These are phyloP conservation scores for Channa argus DNA, from an alignment of 2,113 vertebrate genomes.

Conservation along the genomic window DNA sequence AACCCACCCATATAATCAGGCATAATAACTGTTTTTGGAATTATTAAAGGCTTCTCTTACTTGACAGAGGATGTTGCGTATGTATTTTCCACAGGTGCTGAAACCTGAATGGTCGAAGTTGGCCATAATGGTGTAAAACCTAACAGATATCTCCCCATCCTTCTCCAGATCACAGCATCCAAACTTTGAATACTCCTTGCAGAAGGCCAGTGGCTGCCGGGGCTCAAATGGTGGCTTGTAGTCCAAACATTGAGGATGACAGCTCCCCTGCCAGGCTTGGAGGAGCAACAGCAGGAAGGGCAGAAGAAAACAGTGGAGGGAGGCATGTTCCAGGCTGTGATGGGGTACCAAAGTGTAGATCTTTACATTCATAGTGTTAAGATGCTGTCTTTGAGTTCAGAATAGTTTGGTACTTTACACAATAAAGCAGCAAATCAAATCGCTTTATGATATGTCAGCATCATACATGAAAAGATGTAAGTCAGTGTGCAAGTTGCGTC, in stretches of 20 bases:
- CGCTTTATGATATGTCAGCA: conserved; percentile 4
- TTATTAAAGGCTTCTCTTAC: conserved; percentile 65
- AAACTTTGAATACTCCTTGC: conserved; percentile 84
- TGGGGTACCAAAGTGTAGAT: conserved; percentile 9
- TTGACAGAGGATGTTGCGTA: conserved; percentile 86
- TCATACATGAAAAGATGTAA: not conserved
- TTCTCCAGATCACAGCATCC: conserved; percentile 84
- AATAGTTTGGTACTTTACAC: not conserved
- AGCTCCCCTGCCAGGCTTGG: conserved; percentile 62
- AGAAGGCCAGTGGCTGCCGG: conserved; percentile 81
- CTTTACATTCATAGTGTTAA: conserved; percentile 52
- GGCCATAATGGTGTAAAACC: conserved; percentile 81
- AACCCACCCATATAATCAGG: not conserved
- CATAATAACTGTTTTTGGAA: not conserved
- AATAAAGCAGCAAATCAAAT: not conserved
- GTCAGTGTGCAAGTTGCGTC: conserved; percentile 28
- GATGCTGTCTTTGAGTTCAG: conserved; percentile 16
- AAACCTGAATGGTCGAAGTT: conserved; percentile 83
- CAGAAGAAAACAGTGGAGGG: conserved; percentile 18
- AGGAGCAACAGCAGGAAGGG: conserved; percentile 66
- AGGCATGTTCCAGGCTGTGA: conserved; percentile 7
- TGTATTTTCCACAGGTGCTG: conserved; percentile 79
- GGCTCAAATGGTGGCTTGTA: conserved; percentile 88
- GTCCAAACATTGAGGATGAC: conserved; percentile 86
- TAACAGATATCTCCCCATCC: conserved; percentile 74